Conservation (phyloP, 30 jellyfish, hydroid and myxozoan species). For the Hydractinia symbiolongicarpus region DNA sequence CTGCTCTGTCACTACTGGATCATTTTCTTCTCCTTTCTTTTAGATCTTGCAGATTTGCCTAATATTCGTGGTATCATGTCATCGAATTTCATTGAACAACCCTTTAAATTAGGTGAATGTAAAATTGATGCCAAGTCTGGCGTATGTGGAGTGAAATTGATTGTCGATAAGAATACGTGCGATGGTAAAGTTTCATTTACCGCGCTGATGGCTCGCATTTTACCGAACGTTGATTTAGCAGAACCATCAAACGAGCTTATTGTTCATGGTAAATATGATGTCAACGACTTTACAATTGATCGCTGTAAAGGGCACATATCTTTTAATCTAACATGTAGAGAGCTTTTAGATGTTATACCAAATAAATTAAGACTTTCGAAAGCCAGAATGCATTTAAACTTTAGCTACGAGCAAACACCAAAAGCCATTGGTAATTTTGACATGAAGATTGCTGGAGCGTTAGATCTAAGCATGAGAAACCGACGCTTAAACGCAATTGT, state of each 20-base stretch:
- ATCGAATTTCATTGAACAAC: slow-evolving; percentile 20
- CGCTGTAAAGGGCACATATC: slow-evolving; percentile 61
- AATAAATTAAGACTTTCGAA: slow-evolving; percentile 54
- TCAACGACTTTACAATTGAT: slow-evolving; percentile 40
- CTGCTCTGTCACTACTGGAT: background rate
- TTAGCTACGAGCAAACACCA: slow-evolving; percentile 39
- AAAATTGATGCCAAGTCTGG: slow-evolving; percentile 26
- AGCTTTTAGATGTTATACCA: slow-evolving; percentile 75
- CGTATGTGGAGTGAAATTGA: slow-evolving; percentile 18
- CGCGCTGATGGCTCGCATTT: slow-evolving; percentile 53
- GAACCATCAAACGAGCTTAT: slow-evolving; percentile 43
- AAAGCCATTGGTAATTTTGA: slow-evolving; percentile 37
- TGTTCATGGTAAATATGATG: slow-evolving; percentile 65
- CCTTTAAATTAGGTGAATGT: slow-evolving; percentile 16
- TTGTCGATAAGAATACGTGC: slow-evolving; percentile 33
- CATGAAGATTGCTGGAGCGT: slow-evolving; percentile 54
- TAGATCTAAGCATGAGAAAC: slow-evolving; percentile 31
- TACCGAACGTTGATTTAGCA: slow-evolving; percentile 44
- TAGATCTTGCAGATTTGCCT: slow-evolving; percentile 21
- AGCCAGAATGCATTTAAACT: slow-evolving; percentile 34
- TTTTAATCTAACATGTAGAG: slow-evolving; percentile 55
- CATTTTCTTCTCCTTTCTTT: background rate
- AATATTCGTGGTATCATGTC: slow-evolving; percentile 14
- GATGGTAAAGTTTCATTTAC: slow-evolving; percentile 54
- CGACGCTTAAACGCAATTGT: slow-evolving; percentile 36